Conservation (phyloP, 53 echinoderm and acorn worm genomes). For the Mesocentrotus franciscanus region DNA sequence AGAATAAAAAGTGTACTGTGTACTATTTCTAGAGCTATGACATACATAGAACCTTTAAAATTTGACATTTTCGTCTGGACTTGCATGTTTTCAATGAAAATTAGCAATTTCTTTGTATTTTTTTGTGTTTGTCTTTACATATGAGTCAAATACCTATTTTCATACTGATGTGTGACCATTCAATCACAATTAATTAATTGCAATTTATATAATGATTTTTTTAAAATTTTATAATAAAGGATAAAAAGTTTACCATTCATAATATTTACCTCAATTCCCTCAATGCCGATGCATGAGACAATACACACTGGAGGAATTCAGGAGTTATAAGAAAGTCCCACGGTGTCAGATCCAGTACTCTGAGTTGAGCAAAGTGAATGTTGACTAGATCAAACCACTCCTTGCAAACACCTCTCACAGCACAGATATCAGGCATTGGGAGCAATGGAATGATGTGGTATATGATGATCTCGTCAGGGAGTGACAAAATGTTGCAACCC, state of each 20-base stretch:
- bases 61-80: too few relatives aligned
- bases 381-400: constrained; percentile 74
- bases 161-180: too few relatives aligned
- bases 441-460: constrained; percentile 83
- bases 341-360: constrained; percentile 81
- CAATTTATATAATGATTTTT: too few relatives aligned
- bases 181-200: too few relatives aligned
- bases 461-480: constrained; percentile 91
- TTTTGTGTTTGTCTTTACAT: not conserved
- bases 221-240: not conserved
- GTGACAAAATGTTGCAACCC: constrained; percentile 5
- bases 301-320: constrained; percentile 75
- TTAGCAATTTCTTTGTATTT: too few relatives aligned
- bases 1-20: too few relatives aligned
- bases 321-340: constrained; percentile 90
- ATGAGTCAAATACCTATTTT: too few relatives aligned
- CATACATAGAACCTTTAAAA: too few relatives aligned
- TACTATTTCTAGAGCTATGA: too few relatives aligned
- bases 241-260: not conserved
- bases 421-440: constrained; percentile 75
- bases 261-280: constrained; percentile 78
- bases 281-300: constrained; percentile 75
- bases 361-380: constrained; percentile 77
- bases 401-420: constrained; percentile 83
- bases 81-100: too few relatives aligned